Percentiles rank a stretch among this genome's conserved stretches.
Conservation (phyloP, 2,888 invertebrate genomes). For the Aradus depressus region DNA sequence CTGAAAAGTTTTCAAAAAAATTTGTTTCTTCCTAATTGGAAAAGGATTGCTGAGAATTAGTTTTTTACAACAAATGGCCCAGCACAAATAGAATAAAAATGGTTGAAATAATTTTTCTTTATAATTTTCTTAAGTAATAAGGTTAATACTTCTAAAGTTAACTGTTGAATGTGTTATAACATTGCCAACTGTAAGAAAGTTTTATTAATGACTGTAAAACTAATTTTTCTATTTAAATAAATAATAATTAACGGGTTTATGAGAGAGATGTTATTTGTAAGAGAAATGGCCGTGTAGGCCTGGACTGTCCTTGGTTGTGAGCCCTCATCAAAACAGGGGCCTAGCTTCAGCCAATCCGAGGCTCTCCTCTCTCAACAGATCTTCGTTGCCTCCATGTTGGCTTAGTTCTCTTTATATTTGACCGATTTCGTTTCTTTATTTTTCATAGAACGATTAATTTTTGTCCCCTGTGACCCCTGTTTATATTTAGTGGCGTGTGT, state of each 20-base stretch:
- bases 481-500: slow-evolving; percentile 3
- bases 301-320: slow-evolving; percentile 7
- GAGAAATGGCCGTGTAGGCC: slow-evolving; percentile 1
- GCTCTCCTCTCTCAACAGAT: slow-evolving; percentile 9
- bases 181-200: too few relatives aligned
- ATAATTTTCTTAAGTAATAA: too few relatives aligned
- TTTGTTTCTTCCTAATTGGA: too few relatives aligned
- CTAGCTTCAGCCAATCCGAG: slow-evolving; percentile 9
- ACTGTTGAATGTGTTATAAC: too few relatives aligned
- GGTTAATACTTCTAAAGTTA: too few relatives aligned
- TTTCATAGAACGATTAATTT: slow-evolving; percentile 7
- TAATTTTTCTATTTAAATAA: too few relatives aligned
- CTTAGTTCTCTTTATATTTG: slow-evolving; percentile 16
- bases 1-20: too few relatives aligned
- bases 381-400: slow-evolving; percentile 17
- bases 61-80: too few relatives aligned
- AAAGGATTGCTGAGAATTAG: too few relatives aligned
- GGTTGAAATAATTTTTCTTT: too few relatives aligned
- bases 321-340: slow-evolving; percentile 16
- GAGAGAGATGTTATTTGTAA: not conserved
- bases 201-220: too few relatives aligned
- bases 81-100: too few relatives aligned
- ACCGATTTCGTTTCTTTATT: slow-evolving; percentile 16
- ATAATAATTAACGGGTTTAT: not conserved
- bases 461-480: not conserved